Base-by-base conservation (phyloP, 1,140 invertebrate species). In the Pachyrhynchus sulphureomaculatus region DNA sequence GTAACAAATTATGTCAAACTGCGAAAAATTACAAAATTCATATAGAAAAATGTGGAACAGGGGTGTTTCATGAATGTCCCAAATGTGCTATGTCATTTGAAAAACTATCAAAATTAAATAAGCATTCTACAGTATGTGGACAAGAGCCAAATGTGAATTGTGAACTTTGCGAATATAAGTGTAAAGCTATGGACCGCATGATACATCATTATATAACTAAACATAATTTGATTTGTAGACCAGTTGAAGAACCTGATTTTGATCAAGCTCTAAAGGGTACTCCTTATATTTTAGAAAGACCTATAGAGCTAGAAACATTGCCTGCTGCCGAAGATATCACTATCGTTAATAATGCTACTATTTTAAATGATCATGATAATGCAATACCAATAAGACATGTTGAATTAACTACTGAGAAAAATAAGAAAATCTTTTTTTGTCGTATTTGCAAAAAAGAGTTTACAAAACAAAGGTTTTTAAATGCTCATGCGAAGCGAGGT, bases 181-280 rank as follows among this genome's bases (percentile, higher is more conserved):
- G 3, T 21, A 8, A 8, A 9, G 10, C 9, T 8, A 4, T 5
- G 8, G 8, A 20, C 10, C 2, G 0, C 2, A 42, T 42, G 18
- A 20, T 2, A 12, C 34, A 6, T 1, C 39, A 42, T 42, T 12
- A 18, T 42, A 20, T 42, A 1, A 2, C 2, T 18, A 17, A 20
- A 12, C 39, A 42, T 42, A 42, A 42, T 42, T 42, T 42, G 21
- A 42, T 42, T 20, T 42, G 39, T 18, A 18, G 12, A 42, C 17
- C 12, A 20, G 39, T 42, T 6, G 2, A 21, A 8, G 39, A 42
- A 18, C 39, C 39, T 2, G 17, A 42, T 42, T 42, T 42, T 42
- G 17, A 20, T 2, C 39, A 42, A 20, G 39, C 39, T 2, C 21
- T 42, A 42, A 42, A 42, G 18, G 2, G 4, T 20, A 18, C 18